Percentiles rank a stretch among this genome's conserved stretches.
These are phyloP conservation scores for Pogonocichla stellata DNA, from an alignment of 2,113 vertebrate species.

Conservation along the genomic window DNA sequence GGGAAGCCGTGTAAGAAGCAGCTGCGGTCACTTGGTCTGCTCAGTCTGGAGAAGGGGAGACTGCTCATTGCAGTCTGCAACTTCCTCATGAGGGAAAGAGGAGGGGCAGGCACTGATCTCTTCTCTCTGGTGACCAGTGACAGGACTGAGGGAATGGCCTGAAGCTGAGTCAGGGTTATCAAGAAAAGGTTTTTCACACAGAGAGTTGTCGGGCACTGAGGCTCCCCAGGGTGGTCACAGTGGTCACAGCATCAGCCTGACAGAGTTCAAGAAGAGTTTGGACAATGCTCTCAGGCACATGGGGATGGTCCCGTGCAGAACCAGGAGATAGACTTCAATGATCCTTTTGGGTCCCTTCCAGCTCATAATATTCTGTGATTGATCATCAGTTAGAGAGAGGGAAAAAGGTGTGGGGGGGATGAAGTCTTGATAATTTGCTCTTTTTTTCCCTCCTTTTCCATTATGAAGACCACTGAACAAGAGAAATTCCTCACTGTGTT, in stretches of 20 bases:
- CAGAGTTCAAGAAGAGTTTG: background rate
- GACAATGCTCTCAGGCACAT: background rate
- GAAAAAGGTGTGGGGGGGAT: background rate
- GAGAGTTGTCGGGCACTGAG: background rate
- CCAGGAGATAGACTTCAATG: background rate
- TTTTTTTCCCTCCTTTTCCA: background rate
- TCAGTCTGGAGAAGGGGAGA: background rate
- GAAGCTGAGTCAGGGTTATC: background rate
- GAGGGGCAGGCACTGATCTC: background rate
- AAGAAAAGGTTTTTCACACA: background rate
- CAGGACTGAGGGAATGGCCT: background rate
- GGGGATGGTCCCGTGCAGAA: background rate
- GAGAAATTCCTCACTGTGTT: background rate
- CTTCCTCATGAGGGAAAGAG: background rate
- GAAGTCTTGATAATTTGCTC: background rate
- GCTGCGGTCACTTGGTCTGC: background rate
- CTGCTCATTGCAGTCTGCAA: background rate
- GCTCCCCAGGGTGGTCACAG: background rate
- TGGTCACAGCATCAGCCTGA: background rate
- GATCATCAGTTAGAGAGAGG: background rate
- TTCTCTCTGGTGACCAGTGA: too few species aligned
- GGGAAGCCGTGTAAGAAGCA: fast-evolving
- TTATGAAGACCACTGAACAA: background rate
- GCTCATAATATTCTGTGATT: background rate
- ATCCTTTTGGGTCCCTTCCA: background rate